Evolutionary conservation across 2,797 vertebrate genomes (phyloP).

Genomic region (Enteromius argenteus): DNA sequence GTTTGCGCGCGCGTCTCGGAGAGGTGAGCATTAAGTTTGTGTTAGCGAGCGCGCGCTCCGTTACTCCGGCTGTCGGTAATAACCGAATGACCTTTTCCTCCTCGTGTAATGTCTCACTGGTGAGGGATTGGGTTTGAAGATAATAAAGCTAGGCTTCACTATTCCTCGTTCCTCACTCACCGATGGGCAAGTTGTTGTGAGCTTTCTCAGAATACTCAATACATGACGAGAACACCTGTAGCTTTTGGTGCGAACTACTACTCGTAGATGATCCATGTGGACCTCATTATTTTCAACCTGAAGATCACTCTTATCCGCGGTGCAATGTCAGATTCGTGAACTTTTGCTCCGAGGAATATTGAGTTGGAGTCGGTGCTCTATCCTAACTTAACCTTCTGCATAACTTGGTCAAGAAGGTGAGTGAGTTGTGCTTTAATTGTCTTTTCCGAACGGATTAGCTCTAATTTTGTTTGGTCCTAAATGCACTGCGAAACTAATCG

Average conservation of each 20-base stretch:
- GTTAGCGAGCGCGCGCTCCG: conserved; percentile 65
- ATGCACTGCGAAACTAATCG: background rate
- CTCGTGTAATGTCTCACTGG: conserved; percentile 83
- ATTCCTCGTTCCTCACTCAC: conserved; percentile 77
- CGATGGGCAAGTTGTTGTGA: conserved; percentile 82
- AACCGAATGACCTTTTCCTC: conserved; percentile 85
- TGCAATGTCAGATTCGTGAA: conserved; percentile 83
- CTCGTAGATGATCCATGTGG: conserved; percentile 77
- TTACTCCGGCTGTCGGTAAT: conserved; percentile 80
- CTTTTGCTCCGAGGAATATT: conserved; percentile 81
- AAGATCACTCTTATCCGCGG: conserved; percentile 71
- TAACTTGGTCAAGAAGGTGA: conserved; percentile 87
- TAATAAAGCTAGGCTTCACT: conserved; percentile 82
- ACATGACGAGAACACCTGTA: conserved; percentile 85
- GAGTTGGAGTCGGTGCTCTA: conserved; percentile 75
- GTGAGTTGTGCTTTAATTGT: conserved; percentile 28
- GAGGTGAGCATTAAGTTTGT: conserved; percentile 69
- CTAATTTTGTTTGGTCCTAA: background rate
- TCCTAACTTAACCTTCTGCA: conserved; percentile 78
- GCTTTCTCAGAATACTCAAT: conserved; percentile 64
- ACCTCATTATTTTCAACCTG: conserved; percentile 83
- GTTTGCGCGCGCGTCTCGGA: conserved; percentile 61
- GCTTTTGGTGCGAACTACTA: conserved; percentile 75
- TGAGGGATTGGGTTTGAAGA: conserved; percentile 84
- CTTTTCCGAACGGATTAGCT: background rate